Percentiles rank a stretch among this genome's conserved stretches.
phyloP scores from a whole-genome alignment of 2,888 invertebrate genomes.

The Agrochola litura region DNA sequence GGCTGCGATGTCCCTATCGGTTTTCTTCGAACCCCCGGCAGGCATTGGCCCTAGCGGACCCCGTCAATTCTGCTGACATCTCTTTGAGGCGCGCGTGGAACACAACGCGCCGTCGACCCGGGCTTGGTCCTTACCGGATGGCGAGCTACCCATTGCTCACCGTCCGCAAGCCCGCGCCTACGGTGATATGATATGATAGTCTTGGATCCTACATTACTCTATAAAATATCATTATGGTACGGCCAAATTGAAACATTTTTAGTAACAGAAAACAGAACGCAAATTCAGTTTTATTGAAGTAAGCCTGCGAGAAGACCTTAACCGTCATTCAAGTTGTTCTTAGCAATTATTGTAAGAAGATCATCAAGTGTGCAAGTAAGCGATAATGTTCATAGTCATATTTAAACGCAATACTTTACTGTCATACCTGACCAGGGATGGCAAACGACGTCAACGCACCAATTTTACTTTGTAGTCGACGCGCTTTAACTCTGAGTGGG shows the following conservation, averaged over 20 bases:
- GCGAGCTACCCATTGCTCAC: too few species aligned
- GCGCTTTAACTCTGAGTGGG: too few species aligned
- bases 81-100: too few species aligned
- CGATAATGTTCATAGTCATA: background rate
- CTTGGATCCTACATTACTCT: background rate
- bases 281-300: background rate
- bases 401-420: slow-evolving; percentile 13
- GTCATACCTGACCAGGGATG: background rate
- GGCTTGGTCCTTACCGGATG: too few species aligned
- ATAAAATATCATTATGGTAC: background rate
- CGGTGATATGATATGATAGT: too few species aligned
- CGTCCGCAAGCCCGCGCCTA: too few species aligned
- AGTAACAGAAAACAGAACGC: background rate
- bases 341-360: slow-evolving; percentile 13
- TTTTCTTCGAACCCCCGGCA: too few species aligned
- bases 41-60: too few species aligned
- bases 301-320: background rate
- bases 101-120: too few species aligned
- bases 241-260: background rate
- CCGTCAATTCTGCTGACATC: too few species aligned
- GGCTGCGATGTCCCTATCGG: too few species aligned
- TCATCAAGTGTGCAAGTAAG: slow-evolving; percentile 15
- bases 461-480: background rate
- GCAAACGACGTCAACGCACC: too few species aligned
- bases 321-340: slow-evolving; percentile 2